Evolutionary conservation across 1,140 invertebrate species (phyloP), one percentile per base, ranked within the genome.

Genomic region (Bombus confusus): DNA sequence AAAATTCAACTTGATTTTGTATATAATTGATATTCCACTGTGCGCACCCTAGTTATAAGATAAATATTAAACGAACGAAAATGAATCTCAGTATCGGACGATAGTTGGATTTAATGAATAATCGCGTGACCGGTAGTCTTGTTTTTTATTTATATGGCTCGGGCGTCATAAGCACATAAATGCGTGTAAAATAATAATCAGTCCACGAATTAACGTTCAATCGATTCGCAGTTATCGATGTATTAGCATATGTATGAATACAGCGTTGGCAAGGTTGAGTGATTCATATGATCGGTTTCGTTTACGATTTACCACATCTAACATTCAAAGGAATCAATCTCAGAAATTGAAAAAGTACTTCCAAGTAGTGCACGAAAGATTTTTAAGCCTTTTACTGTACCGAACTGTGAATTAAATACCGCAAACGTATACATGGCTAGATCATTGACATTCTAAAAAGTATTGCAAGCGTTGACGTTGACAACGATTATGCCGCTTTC

Each of bases 251-350:
- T 5, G 9, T 15, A 64, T 47, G 41, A 25, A 43, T 34, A 31
- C 39, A 34, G 37, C 0, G 76, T 25, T 15, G n/a, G 52, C 75
- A 84, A 84, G 83, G 76, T 72, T 84, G 76, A 39, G 34, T 84
- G 83, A 84, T 62, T 84, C 83, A 84, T 13, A 8, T 15, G 31
- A 25, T 9, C 6, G 18, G 37, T 57, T 77, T 31, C 57, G 9
- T n/a, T 15, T 22, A 18, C 18, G 18, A 52, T 52, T 52, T 52
- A 52, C 8, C 22, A 47, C 15, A 4, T 59, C 3, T 59, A 12
- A 10, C 57, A 5, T 12, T 28, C 57, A 28, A n/a, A 12, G 3
- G 3, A 62, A n/a, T 13, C 28, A n/a, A 4, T n/a, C 0, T 62
- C 59, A 13, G 28, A 62, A 62, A 62, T n/a, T 12, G 59, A n/a